Conservation (phyloP, 92 coral and sea anemone genomes). For the Porites evermanni region DNA sequence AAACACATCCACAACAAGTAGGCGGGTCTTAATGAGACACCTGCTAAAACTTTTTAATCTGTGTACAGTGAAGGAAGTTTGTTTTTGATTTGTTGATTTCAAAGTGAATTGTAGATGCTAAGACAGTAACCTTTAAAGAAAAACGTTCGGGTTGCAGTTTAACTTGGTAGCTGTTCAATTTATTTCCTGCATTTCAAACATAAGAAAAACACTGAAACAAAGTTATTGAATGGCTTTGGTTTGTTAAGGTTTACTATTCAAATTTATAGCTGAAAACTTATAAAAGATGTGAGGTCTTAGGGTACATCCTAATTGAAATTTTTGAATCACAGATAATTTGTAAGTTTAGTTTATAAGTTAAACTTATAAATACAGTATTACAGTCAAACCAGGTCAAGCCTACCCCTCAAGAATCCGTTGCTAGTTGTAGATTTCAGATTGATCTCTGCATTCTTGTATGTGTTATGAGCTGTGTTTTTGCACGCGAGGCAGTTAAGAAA, state of each 20-base stretch:
- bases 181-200: slow-evolving; percentile 24
- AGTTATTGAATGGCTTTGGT: slow-evolving; percentile 14
- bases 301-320: slow-evolving; percentile 18
- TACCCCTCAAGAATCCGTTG: too few relatives aligned
- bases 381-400: too few relatives aligned
- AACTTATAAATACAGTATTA: not conserved
- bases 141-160: slow-evolving; percentile 13
- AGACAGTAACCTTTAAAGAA: slow-evolving; percentile 10
- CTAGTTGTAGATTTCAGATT: too few relatives aligned
- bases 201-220: slow-evolving; percentile 14
- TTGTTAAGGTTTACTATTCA: slow-evolving; percentile 24
- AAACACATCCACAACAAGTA: too few relatives aligned
- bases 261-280: slow-evolving; percentile 8
- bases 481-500: too few relatives aligned
- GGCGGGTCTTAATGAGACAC: too few relatives aligned
- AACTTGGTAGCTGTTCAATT: slow-evolving; percentile 12
- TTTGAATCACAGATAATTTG: slow-evolving; percentile 17
- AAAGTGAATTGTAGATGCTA: slow-evolving; percentile 21
- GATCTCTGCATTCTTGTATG: too few relatives aligned
- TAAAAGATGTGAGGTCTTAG: not conserved
- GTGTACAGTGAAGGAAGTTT: not conserved
- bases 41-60: slow-evolving; percentile 1
- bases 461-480: too few relatives aligned
- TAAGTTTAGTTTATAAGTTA: slow-evolving; percentile 20
- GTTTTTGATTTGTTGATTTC: not conserved